A percentile compares a stretch with the other conserved stretches of the same genome.
phyloP scores from a whole-genome alignment of 2,797 vertebrate genomes.

The Chaetophractus vellerosus region DNA sequence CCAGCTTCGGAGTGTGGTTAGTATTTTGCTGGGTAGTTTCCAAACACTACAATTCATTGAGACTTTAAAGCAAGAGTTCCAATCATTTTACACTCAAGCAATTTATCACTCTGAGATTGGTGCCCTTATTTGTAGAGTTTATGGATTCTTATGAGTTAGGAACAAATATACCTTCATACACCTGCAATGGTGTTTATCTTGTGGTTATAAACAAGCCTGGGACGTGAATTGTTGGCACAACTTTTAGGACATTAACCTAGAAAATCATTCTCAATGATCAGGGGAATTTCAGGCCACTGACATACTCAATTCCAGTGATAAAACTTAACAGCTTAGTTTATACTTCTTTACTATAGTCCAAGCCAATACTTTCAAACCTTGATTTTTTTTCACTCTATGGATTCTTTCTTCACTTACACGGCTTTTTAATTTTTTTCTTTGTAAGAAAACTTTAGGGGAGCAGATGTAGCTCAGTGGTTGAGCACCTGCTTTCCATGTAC shows the following conservation, averaged over 20 bases:
- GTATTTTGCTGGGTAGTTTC: background rate
- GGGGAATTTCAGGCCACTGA: background rate
- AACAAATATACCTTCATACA: background rate
- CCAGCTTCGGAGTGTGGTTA: background rate
- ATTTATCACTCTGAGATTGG: conserved; percentile 13
- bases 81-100: background rate
- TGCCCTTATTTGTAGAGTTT: conserved; percentile 21
- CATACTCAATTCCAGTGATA: conserved; percentile 49
- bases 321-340: conserved; percentile 64
- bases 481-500: no score
- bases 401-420: background rate
- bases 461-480: no score
- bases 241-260: conserved; percentile 43
- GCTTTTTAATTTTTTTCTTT: background rate
- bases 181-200: background rate
- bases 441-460: no score
- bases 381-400: background rate
- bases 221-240: background rate
- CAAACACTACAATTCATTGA: background rate
- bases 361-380: background rate
- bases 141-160: background rate
- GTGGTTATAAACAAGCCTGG: background rate
- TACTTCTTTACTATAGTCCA: conserved; percentile 52
- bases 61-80: conserved; percentile 26
- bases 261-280: conserved; percentile 27